These are phyloP conservation scores for Epizoanthus fatuus DNA, from an alignment of 92 coral and sea anemone species.

Conservation along the genomic window DNA sequence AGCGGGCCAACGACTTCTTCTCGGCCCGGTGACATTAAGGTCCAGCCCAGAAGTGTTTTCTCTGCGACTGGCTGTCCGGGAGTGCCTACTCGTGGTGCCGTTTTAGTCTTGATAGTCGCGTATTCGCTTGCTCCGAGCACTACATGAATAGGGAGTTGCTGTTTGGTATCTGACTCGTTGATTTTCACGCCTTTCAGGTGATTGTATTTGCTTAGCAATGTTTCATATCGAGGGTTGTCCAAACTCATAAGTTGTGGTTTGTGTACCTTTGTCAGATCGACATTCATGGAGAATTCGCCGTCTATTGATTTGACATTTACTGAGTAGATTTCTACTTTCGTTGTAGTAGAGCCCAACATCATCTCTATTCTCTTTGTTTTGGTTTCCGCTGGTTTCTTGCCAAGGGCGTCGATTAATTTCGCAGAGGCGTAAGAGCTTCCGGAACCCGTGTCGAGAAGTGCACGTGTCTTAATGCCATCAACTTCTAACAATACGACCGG, in stretches of 20 bases:
- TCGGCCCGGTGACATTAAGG: conserved; percentile 37
- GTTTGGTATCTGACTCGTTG: conserved; percentile 18
- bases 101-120: conserved; percentile 15
- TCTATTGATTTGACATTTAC: conserved; percentile 38
- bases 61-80: conserved; percentile 22
- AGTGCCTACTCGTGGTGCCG: conserved; percentile 1
- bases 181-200: conserved; percentile 66
- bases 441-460: conserved; percentile 65
- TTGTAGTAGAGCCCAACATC: conserved; percentile 58
- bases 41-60: conserved; percentile 28
- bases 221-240: conserved; percentile 56
- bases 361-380: conserved; percentile 45
- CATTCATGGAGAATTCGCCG: conserved; percentile 44
- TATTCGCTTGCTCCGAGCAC: conserved; percentile 22
- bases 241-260: conserved; percentile 56
- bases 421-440: conserved; percentile 70
- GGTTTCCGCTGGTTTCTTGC: conserved; percentile 27
- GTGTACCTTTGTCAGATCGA: conserved; percentile 43
- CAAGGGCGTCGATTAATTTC: conserved; percentile 26
- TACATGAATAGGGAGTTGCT: conserved; percentile 11
- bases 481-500: conserved; percentile 54
- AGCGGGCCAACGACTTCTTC: conserved; percentile 43
- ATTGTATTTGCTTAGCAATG: conserved; percentile 49
- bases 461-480: conserved; percentile 57
- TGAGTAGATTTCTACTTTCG: conserved; percentile 45